Conservation (phyloP, 1,140 invertebrate species). For the Akabosia matsudoensis region DNA sequence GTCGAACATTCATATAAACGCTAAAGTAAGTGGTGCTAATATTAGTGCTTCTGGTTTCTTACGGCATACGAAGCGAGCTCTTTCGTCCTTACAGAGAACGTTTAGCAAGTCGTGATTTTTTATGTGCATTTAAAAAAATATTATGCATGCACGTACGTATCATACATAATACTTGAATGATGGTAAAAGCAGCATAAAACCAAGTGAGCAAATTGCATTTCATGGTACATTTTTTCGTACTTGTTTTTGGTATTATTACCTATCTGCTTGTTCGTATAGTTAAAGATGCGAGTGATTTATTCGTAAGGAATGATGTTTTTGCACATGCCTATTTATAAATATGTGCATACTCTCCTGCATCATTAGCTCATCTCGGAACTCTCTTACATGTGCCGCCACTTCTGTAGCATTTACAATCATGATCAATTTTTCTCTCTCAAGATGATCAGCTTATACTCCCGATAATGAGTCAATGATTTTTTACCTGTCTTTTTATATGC, state of each 20-base stretch:
- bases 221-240: background rate
- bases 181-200: background rate
- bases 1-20: too few relatives aligned
- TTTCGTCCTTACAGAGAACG: too few relatives aligned
- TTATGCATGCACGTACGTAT: background rate
- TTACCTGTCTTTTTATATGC: background rate
- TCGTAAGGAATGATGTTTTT: background rate
- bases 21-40: too few relatives aligned
- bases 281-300: slow-evolving; percentile 6
- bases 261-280: background rate
- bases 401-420: background rate
- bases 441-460: background rate
- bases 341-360: background rate
- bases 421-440: background rate
- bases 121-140: background rate
- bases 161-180: background rate
- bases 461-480: background rate
- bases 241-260: too few relatives aligned
- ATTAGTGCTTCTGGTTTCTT: too few relatives aligned
- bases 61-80: too few relatives aligned
- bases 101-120: background rate
- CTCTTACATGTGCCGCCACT: too few relatives aligned
- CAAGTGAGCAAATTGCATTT: slow-evolving; percentile 22
- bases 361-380: background rate
- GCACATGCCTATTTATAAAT: background rate